Evolutionary conservation across 2,888 invertebrate genomes (phyloP), one percentile per base, ranked within the genome.

Genomic region (Acanthoscelides obtectus): DNA sequence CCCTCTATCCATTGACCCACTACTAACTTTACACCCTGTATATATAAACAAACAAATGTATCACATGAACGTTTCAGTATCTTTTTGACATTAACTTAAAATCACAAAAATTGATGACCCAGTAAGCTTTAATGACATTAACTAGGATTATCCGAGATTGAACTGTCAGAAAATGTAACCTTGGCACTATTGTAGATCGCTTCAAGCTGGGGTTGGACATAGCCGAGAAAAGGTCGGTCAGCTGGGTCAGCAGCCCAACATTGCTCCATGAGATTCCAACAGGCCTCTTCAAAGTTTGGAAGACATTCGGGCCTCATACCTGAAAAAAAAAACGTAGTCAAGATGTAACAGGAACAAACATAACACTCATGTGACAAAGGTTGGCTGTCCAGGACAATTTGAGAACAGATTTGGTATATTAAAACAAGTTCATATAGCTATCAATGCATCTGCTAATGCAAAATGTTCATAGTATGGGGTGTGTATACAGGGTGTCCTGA

Each of bases 191-290:
- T 45, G 45, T 82, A 84, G 64, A 92, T 90, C 8, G 84, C 84
- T 79, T 91, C 89, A 0, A 95, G 87, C 22, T 89, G 87, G 0
- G 90, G 90, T 79, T 94, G 92, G 0, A 96, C 90, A 77, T 93
- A 90, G 1, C 95, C 95, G 0, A 94, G 87, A n/a, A 94, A 86
- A 0, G 95, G 94, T 19, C 95, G 86, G 74, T 89, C 87, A 0
- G 87, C 83, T 0, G 94, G 92, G 75, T 94, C 93, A 0, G 92
- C 90, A 27, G 91, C 89, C 96, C 96, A 96, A 81, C 95, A 95
- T 64, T 91, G 89, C 81, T 92, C 88, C 95, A 96, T 96, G 64
- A 96, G 86, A 68, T 88, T 87, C 95, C 95, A 96, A 81, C 95
- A 95, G 22, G 91, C 91, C 72, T 92, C 90, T 68, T 92, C 89